Percentiles rank a stretch among this genome's conserved stretches.
Conservation (phyloP, 1,140 invertebrate genomes). For the Drosophila yakuba region DNA sequence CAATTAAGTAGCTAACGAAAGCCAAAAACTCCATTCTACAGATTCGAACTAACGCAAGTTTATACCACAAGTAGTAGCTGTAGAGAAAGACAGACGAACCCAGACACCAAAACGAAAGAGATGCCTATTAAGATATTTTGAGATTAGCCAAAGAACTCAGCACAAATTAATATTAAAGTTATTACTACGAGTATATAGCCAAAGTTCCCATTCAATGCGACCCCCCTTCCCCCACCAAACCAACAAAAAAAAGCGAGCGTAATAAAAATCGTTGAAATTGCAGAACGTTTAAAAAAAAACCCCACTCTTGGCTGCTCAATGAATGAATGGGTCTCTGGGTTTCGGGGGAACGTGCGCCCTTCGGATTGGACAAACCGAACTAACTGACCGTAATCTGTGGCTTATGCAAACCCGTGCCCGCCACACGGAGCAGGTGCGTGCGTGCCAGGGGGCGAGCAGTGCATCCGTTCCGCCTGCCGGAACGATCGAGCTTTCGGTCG, state of each 20-base stretch:
- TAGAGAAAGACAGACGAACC: not conserved
- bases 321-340: slow-evolving; percentile 9
- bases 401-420: slow-evolving; percentile 32
- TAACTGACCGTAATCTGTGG: slow-evolving; percentile 16
- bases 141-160: slow-evolving; percentile 20
- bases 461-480: slow-evolving; percentile 38
- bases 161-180: slow-evolving; percentile 48
- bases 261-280: slow-evolving; percentile 70
- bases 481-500: slow-evolving; percentile 7
- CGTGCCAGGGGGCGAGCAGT: not conserved
- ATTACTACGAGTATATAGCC: slow-evolving; percentile 25
- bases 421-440: slow-evolving; percentile 43
- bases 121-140: slow-evolving; percentile 12
- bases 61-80: slow-evolving; percentile 19
- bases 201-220: slow-evolving; percentile 26
- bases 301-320: slow-evolving; percentile 15
- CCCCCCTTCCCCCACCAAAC: slow-evolving; percentile 5
- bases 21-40: not conserved
- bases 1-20: slow-evolving; percentile 12
- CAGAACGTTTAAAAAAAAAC: slow-evolving; percentile 60
- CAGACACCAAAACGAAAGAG: slow-evolving; percentile 21
- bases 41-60: slow-evolving; percentile 30
- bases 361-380: not conserved
- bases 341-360: slow-evolving; percentile 13
- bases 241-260: slow-evolving; percentile 17